These are phyloP conservation scores for Anarhynchus alexandrinus DNA, from an alignment of 2,113 vertebrate genomes.

Conservation along the genomic window DNA sequence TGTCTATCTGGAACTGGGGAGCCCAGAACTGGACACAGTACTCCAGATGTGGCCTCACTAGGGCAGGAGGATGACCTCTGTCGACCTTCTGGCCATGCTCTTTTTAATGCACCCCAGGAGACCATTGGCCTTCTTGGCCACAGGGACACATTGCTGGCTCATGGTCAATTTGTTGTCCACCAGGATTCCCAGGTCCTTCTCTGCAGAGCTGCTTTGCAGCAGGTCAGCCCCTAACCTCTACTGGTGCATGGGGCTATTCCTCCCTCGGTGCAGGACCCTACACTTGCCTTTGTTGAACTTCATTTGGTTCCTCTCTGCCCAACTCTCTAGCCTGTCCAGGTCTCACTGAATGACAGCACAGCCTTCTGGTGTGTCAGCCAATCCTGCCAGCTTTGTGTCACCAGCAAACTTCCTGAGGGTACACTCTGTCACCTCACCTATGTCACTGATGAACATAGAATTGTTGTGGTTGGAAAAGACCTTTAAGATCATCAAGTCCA, in stretches of 20 bases:
- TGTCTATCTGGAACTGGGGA: neutral
- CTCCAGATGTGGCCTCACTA: neutral
- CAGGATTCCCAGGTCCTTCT: neutral
- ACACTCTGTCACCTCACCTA: neutral
- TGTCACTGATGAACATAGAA: neutral
- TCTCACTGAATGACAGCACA: neutral
- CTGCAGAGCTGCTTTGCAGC: neutral
- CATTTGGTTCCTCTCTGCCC: neutral
- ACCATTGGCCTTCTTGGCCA: neutral
- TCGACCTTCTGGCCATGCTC: neutral
- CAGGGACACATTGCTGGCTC: neutral
- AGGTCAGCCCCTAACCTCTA: neutral
- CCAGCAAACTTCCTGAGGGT: neutral
- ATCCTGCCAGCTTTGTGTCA: neutral
- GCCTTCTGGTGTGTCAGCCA: neutral
- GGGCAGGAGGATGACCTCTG: neutral
- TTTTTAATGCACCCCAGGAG: neutral
- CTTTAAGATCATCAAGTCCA: too few relatives aligned
- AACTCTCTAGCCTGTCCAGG: neutral
- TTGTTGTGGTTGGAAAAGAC: too few relatives aligned
- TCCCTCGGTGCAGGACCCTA: neutral
- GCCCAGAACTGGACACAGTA: neutral
- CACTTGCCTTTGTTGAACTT: neutral
- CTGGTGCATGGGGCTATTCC: neutral
- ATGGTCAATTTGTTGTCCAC: neutral